A percentile compares a stretch with the other conserved stretches of the same genome.
These are phyloP conservation scores for Enteromius fasciolatus DNA, from an alignment of 2,797 vertebrate genomes.

Conservation along the genomic window DNA sequence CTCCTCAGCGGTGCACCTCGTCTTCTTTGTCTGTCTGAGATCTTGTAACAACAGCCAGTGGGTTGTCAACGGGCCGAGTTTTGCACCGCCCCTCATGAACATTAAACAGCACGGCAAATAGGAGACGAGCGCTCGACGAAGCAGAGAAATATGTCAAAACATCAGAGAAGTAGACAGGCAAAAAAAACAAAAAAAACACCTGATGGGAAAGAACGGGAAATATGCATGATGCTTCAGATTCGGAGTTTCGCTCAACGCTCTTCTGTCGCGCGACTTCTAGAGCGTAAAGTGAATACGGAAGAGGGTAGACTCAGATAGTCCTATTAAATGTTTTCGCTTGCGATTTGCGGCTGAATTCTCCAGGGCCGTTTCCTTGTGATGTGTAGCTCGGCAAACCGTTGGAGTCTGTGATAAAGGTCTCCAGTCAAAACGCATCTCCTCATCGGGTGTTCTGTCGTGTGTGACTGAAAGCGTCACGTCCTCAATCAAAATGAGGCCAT, in stretches of 20 bases:
- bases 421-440: conserved; percentile 47
- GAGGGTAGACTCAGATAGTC: conserved; percentile 28
- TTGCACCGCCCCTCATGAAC: conserved; percentile 55
- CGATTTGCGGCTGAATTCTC: conserved; percentile 22
- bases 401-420: conserved; percentile 43
- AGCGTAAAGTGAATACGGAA: conserved; percentile 44
- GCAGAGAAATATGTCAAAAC: conserved; percentile 62
- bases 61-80: conserved; percentile 48
- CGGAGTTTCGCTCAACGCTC: conserved; percentile 24
- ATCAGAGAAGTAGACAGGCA: conserved; percentile 40
- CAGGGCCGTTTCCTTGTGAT: conserved; percentile 36
- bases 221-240: conserved; percentile 53
- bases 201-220: conserved; percentile 55
- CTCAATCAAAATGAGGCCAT: conserved; percentile 56
- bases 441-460: conserved; percentile 42
- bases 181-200: conserved; percentile 44
- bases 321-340: conserved; percentile 42
- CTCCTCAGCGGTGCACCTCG: conserved; percentile 44
- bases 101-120: conserved; percentile 60
- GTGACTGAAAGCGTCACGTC: conserved; percentile 43
- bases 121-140: conserved; percentile 40
- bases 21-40: conserved; percentile 55
- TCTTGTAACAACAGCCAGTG: conserved; percentile 55
- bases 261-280: conserved; percentile 12
- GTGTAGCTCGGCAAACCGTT: conserved; percentile 15